A percentile compares a stretch with the other conserved stretches of the same genome.
phyloP scores from a whole-genome alignment of 2,113 vertebrate genomes.

The Oceanites oceanicus region DNA sequence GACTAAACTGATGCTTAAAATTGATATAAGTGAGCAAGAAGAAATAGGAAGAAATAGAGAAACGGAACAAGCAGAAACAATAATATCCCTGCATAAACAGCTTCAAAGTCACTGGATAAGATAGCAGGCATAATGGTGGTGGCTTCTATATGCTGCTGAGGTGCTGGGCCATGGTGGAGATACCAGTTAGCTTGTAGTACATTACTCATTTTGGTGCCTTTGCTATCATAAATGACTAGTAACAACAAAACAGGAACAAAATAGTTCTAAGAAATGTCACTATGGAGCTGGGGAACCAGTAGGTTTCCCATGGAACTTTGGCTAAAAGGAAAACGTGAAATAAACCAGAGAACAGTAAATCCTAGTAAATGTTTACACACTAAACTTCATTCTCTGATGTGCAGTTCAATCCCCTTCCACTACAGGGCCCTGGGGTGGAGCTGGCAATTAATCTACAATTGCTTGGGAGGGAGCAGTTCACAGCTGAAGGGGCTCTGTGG shows the following conservation, averaged over 20 bases:
- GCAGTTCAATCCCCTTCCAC: conserved; percentile 5
- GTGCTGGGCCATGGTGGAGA: neutral
- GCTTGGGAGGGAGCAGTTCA: conserved; percentile 58
- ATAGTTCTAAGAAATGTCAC: neutral
- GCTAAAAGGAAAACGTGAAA: neutral
- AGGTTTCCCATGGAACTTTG: neutral
- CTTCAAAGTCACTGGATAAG: neutral
- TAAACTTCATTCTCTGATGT: neutral
- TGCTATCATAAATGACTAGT: neutral
- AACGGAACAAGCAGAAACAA: neutral
- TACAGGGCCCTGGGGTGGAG: conserved; percentile 27
- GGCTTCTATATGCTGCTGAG: neutral
- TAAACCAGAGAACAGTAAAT: conserved; percentile 8
- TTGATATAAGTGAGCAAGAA: neutral
- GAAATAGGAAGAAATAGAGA: neutral
- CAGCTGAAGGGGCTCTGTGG: conserved; percentile 36
- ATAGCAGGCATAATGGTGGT: neutral
- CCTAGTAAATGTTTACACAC: neutral
- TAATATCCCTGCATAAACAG: neutral
- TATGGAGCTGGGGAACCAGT: neutral
- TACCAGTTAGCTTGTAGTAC: neutral
- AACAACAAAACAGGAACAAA: neutral
- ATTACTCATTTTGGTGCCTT: neutral
- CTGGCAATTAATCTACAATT: conserved; percentile 60
- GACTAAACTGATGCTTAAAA: neutral